These are phyloP conservation scores for Rhizoglyphus robini DNA, from an alignment of 1,140 invertebrate species.

Conservation along the genomic window DNA sequence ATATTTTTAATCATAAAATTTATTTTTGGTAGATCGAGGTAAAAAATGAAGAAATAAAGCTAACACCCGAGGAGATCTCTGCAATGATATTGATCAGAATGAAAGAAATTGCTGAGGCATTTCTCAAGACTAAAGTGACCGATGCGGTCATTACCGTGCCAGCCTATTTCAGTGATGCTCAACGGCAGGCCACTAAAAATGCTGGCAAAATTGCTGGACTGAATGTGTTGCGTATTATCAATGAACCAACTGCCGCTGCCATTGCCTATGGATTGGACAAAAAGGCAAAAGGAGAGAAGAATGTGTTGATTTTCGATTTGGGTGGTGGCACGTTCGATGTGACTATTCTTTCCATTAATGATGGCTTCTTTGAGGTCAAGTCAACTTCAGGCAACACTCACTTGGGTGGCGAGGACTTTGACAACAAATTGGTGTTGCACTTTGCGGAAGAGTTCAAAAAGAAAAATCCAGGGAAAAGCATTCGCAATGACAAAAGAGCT, in stretches of 20 bases:
- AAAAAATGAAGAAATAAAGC: constrained; percentile 28
- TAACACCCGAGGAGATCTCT: constrained; percentile 33
- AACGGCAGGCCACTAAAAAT: constrained; percentile 39
- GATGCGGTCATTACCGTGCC: constrained; percentile 52
- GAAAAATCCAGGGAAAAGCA: constrained; percentile 6
- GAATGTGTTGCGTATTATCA: no score
- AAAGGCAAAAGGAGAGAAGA: no score
- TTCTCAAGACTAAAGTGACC: no score
- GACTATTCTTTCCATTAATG: constrained; percentile 15
- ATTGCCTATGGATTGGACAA: constrained; percentile 23
- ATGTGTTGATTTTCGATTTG: no score
- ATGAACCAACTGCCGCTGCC: constrained; percentile 26
- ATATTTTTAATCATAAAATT: not conserved
- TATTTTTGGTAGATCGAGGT: constrained; percentile 20
- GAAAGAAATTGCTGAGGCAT: no score
- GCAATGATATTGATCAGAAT: constrained; percentile 35
- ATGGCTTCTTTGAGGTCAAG: constrained; percentile 9
- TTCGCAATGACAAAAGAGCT: not conserved
- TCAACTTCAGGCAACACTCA: no score
- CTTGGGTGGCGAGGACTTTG: no score
- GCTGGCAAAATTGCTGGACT: no score
- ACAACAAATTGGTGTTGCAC: constrained; percentile 49
- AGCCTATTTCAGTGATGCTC: constrained; percentile 60
- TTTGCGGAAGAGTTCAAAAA: constrained; percentile 21
- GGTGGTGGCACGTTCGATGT: constrained; percentile 66